Percentiles rank a stretch among this genome's conserved stretches.
Evolutionary conservation across 2,888 invertebrate genomes (phyloP).

Genomic region (Caenorhabditis sp.): DNA sequence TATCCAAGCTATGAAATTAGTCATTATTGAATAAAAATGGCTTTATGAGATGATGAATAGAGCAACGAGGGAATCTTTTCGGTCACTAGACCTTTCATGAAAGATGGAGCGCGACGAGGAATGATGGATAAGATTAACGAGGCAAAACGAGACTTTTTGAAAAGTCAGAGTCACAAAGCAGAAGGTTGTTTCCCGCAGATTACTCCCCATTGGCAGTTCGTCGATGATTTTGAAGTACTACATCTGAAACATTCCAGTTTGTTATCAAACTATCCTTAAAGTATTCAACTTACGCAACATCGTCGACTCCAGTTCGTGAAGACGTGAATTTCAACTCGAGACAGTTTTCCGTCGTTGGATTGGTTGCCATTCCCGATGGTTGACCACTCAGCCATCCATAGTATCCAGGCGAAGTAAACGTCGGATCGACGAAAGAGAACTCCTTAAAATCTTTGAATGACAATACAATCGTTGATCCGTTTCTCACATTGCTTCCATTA

Average conservation of each 20-base stretch:
- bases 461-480: too few relatives aligned
- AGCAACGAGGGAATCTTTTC: too few relatives aligned
- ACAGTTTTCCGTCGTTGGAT: conserved; percentile 2
- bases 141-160: too few relatives aligned
- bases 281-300: background rate
- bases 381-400: background rate
- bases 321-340: background rate
- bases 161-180: background rate
- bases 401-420: background rate
- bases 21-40: too few relatives aligned
- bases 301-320: background rate
- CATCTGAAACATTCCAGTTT: background rate
- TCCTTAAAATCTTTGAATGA: background rate
- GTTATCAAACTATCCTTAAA: too few relatives aligned
- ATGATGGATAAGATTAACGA: too few relatives aligned
- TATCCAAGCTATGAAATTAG: too few relatives aligned
- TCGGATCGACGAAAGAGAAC: background rate
- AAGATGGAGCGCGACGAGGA: too few relatives aligned
- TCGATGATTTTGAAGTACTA: background rate
- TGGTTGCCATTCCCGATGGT: background rate
- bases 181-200: background rate
- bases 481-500: background rate
- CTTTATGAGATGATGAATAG: too few relatives aligned
- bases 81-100: too few relatives aligned
- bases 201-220: background rate